Conservation (phyloP, 2,797 vertebrate species). For the Tokudaia tokunoshimensis region DNA sequence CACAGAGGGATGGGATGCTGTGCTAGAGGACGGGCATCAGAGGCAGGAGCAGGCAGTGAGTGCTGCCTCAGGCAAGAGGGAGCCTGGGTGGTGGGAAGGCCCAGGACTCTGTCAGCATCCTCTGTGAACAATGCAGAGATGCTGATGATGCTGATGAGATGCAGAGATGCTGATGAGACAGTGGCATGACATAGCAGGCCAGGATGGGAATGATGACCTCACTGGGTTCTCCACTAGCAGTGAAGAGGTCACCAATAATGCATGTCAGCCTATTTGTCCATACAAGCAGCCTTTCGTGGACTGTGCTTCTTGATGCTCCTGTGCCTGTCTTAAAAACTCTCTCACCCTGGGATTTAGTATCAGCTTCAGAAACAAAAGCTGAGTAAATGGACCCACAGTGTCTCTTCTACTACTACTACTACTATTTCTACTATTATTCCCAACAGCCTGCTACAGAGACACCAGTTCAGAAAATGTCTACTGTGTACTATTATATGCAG, state of each 20-base stretch:
- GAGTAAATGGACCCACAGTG: not conserved
- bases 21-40: not conserved
- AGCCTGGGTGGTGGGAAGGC: not conserved
- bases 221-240: not conserved
- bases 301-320: not conserved
- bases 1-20: too few species aligned
- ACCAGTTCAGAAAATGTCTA: not conserved
- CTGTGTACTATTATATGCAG: not conserved
- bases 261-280: constrained; percentile 63
- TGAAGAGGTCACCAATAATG: constrained; percentile 29
- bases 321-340: constrained; percentile 63
- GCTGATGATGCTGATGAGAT: not conserved
- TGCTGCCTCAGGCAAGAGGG: not conserved
- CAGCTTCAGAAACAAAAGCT: not conserved
- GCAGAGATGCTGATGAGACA: not conserved
- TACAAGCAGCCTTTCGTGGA: not conserved
- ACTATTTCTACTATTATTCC: not conserved
- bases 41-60: not conserved
- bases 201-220: constrained; percentile 53
- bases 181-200: constrained; percentile 38
- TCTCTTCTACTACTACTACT: not conserved
- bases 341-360: not conserved
- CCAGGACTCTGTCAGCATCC: not conserved
- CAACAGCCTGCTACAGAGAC: not conserved
- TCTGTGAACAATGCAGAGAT: not conserved